Evolutionary conservation across 2,888 invertebrate genomes (phyloP).

Genomic region (Drosophila quinaria): DNA sequence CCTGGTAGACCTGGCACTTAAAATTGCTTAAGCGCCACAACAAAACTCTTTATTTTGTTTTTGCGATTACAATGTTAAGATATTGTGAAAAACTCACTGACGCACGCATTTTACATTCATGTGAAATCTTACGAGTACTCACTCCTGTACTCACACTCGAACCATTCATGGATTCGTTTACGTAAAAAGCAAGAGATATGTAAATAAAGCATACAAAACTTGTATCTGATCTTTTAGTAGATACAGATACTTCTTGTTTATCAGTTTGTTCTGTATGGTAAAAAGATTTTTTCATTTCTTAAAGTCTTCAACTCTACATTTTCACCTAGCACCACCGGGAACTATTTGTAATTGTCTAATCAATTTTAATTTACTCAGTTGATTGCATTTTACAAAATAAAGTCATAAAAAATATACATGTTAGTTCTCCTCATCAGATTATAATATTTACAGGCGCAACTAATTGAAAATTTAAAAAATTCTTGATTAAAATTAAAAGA

Average conservation of each 20-base stretch:
- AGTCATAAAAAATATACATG: no score
- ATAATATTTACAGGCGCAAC: no score
- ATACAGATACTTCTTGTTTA: conserved; percentile 21
- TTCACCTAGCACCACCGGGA: conserved; percentile 20
- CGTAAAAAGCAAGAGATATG: conserved; percentile 3
- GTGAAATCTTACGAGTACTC: conserved; percentile 56
- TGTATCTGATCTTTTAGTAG: conserved; percentile 16
- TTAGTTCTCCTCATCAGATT: no score
- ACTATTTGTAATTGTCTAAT: conserved; percentile 33
- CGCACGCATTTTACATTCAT: conserved; percentile 47
- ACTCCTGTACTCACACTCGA: conserved; percentile 19
- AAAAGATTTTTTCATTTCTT: conserved; percentile 21
- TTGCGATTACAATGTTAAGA: conserved; percentile 42
- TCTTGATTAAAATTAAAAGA: neutral
- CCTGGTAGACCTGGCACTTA: conserved; percentile 55
- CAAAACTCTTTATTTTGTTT: conserved; percentile 26
- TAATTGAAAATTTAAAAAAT: neutral
- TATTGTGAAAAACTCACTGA: conserved; percentile 50
- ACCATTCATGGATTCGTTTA: conserved; percentile 17
- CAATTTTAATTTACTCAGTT: conserved; percentile 27
- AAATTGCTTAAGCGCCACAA: conserved; percentile 56
- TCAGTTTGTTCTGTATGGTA: conserved; percentile 9
- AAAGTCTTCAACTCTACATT: neutral
- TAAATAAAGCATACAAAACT: conserved; percentile 35
- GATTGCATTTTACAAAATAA: no score